Conservation (phyloP, 1,140 invertebrate genomes). For the Achroia grisella region DNA sequence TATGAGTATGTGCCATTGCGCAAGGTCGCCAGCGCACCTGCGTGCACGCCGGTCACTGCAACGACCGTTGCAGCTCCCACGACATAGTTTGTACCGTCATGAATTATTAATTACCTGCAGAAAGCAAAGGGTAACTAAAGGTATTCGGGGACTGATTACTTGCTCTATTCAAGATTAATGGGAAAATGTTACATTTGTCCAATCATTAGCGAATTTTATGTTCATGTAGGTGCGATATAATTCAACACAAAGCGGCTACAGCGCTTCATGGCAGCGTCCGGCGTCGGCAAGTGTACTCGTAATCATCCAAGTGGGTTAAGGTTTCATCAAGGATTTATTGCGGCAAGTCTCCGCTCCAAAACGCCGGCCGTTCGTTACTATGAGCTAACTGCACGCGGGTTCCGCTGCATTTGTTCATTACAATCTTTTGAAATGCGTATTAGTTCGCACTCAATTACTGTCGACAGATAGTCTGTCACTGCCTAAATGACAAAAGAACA, state of each 20-base stretch:
- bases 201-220: slow-evolving; percentile 1
- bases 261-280: slow-evolving; percentile 40
- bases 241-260: slow-evolving; percentile 45
- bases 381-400: slow-evolving; percentile 63
- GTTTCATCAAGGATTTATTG: slow-evolving; percentile 72
- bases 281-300: slow-evolving; percentile 50
- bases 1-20: slow-evolving; percentile 43
- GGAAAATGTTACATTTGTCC: neutral
- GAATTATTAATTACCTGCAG: slow-evolving; percentile 30
- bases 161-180: slow-evolving; percentile 14
- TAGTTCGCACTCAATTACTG: slow-evolving; percentile 29
- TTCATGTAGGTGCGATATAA: slow-evolving; percentile 18
- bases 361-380: slow-evolving; percentile 58
- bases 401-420: slow-evolving; percentile 63
- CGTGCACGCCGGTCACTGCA: slow-evolving; percentile 28
- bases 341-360: slow-evolving; percentile 71
- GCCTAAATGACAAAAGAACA: slow-evolving; percentile 19
- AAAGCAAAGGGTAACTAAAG: slow-evolving; percentile 21
- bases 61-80: slow-evolving; percentile 43
- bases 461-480: slow-evolving; percentile 42
- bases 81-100: slow-evolving; percentile 22
- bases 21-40: slow-evolving; percentile 49
- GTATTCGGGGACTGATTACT: slow-evolving; percentile 24
- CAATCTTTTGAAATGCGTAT: slow-evolving; percentile 39
- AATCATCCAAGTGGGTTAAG: slow-evolving; percentile 73